Evolutionary conservation across 2,888 invertebrate species (phyloP), one percentile per base, ranked within the genome.

Genomic region (Eupithecia centaureata): DNA sequence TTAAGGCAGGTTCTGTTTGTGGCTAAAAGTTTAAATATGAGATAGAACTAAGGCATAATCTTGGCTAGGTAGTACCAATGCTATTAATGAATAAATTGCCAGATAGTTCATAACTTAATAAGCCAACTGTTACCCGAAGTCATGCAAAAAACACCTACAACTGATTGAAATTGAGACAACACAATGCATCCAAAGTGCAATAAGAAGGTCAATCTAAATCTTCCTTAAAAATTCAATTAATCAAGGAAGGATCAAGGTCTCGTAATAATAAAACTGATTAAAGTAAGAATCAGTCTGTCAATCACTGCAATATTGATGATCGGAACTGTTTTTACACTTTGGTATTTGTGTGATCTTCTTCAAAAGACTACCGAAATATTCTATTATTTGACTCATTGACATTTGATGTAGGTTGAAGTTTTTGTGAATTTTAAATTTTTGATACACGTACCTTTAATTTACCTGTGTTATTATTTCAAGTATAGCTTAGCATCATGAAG

Each of bases 201-300:
- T 57, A 57, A 28, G 25, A 38, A 70, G 70, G 66, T 70, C 54
- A 68, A 35, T 5, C 10, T 15, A 1, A 35, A 25, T 68, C 72
- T 68, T 71, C 65, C 71, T 73, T 58, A 63, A 67, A 35, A 59
- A 67, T 71, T 70, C 67, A 70, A 73, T 72, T 62, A 74, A n/a
- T 72, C 58, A 70, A 67, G 61, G 42, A 63, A 65, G 57, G 60
- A 67, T 63, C 51, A 63, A 65, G 57, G 60, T 64, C 68, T 52
- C 57, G 47, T 66, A 58, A 61, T 59, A 73, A 72, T 63, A 51
- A 65, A 62, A 38, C 35, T 73, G 60, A 71, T 71, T 67, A 64
- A 71, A 70, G 67, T 56, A 60, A 47, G 61, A 72, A 68, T 73
- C 67, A 57, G 61, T 65, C 71, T 73, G 76, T 76, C 76, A 76